Base-by-base conservation (phyloP, 2,113 vertebrate species). In the Mustela nigripes region DNA sequence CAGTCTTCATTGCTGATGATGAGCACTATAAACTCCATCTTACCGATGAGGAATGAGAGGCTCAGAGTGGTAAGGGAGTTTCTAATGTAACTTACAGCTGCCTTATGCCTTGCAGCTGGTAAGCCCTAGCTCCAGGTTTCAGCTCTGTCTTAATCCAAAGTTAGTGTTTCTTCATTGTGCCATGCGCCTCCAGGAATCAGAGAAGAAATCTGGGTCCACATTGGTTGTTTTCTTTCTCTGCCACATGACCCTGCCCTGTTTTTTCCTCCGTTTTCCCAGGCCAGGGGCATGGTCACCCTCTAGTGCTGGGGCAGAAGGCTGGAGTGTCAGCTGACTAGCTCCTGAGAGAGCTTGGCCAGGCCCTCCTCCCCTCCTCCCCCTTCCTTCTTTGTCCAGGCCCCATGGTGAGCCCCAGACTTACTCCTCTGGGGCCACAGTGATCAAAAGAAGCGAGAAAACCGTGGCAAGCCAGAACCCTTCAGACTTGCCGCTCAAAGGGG, bases 391-490 rank as follows among this genome's bases (percentile, higher is more conserved):
- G 2, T 58, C 69, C 53, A 14, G 58, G 10, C n/a, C 65, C 28
- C 42, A 6, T 22, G 0, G 26, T 4, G 74, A 82, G 24, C 67
- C 56, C 53, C 83, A 45, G 24, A 36, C 22, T 50, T 74, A 45
- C 6, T 39, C 58, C 45, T n/a, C 24, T 60, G 1, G 0, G 78
- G 92, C 39, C 92, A 42, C 76, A 76, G 45, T 10, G 45, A 81
- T 91, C 85, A 63, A 94, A 97, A 88, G 92, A 84, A 94, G 73
- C 28, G 50, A 93, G 87, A 42, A 85, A 91, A 94, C 91, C 81
- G 93, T 58, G 79, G 36, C 9, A 3, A 80, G 28, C 73, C 42
- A 4, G 85, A 91, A 62, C 36, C 45, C 33, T 76, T 81, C 11
- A 0, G 67, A 53, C 79, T 78, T 26, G 69, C 62, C 31, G 56